phyloP scores from a whole-genome alignment of 1,140 invertebrate genomes.

The Rhagoletis zephyria region DNA sequence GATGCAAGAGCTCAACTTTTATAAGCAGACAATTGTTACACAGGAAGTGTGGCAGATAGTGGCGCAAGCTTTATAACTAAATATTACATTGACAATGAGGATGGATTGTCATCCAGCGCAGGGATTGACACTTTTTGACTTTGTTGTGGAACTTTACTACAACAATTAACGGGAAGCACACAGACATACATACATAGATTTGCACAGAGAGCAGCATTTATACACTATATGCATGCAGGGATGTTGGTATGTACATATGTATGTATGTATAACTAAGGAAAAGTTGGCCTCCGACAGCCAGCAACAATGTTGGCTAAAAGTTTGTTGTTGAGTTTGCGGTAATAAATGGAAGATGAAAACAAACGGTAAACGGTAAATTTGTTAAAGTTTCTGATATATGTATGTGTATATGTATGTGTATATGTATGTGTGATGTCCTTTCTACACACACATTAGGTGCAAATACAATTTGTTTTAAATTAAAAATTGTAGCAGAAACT shows the following conservation, averaged over 20 bases:
- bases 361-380: too few relatives aligned
- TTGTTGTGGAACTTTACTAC: neutral
- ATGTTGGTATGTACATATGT: neutral
- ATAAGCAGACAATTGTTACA: slow-evolving; percentile 6
- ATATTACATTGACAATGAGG: neutral
- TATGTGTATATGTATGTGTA: too few relatives aligned
- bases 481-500: too few relatives aligned
- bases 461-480: too few relatives aligned
- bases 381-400: too few relatives aligned
- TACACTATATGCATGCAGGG: neutral
- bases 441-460: too few relatives aligned
- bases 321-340: neutral
- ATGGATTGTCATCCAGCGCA: neutral
- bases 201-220: neutral
- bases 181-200: neutral
- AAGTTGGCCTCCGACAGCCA: neutral
- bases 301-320: neutral
- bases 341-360: too few relatives aligned
- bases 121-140: neutral
- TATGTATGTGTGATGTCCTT: too few relatives aligned
- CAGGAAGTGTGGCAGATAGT: neutral
- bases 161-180: neutral
- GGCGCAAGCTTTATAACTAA: neutral
- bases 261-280: neutral
- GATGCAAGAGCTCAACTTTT: neutral